Evolutionary conservation across 2,113 vertebrate genomes (phyloP).

Genomic region (Caracal caracal): DNA sequence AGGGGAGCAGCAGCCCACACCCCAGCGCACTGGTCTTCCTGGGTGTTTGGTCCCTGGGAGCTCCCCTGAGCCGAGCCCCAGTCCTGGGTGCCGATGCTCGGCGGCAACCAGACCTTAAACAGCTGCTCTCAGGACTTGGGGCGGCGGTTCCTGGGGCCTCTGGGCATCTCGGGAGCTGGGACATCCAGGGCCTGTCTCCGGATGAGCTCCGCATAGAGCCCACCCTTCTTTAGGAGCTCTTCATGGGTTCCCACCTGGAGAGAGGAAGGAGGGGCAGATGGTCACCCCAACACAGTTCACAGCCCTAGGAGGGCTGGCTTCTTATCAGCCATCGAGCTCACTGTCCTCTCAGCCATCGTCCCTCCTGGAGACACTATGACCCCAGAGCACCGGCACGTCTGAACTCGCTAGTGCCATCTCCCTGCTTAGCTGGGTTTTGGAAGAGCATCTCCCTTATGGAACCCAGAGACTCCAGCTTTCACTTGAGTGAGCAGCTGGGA

Average conservation of each 20-base stretch:
- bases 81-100: rapidly evolving
- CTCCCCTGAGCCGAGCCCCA: not conserved
- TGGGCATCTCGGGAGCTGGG: not conserved
- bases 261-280: not conserved
- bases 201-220: conserved; percentile 93
- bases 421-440: not conserved
- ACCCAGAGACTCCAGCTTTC: not conserved
- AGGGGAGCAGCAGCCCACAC: not conserved
- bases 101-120: not conserved
- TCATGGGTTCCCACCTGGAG: conserved; percentile 92
- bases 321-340: not conserved
- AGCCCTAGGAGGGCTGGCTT: not conserved
- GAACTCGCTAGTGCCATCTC: not conserved
- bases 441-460: not conserved
- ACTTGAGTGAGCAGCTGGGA: not conserved
- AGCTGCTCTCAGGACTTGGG: conserved; percentile 22
- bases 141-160: not conserved
- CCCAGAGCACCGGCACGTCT: not conserved
- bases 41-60: not conserved
- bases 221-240: conserved; percentile 90
- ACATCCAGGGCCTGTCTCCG: conserved; percentile 88
- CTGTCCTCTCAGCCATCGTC: not conserved
- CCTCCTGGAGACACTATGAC: not conserved
- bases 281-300: not conserved
- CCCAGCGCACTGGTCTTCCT: not conserved